These are phyloP conservation scores for Dicerorhinus sumatrensis DNA, from an alignment of 2,113 vertebrate genomes.

Conservation along the genomic window DNA sequence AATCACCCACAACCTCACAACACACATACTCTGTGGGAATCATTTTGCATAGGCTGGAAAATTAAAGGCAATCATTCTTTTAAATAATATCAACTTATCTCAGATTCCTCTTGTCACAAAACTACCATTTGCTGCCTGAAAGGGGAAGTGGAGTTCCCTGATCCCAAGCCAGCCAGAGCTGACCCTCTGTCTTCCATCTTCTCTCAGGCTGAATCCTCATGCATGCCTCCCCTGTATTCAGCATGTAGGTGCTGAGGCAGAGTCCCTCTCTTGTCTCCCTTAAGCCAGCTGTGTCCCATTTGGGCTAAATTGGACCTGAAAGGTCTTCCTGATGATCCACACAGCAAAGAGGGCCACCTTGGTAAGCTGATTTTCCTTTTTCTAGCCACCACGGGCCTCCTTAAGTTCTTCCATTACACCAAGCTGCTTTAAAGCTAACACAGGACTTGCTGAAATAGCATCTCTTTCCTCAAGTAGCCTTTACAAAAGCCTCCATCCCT, in stretches of 20 bases:
- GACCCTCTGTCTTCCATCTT: slow-evolving; percentile 60
- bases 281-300: slow-evolving; percentile 66
- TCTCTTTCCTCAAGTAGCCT: slow-evolving; percentile 61
- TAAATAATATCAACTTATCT: slow-evolving; percentile 39
- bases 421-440: slow-evolving; percentile 37
- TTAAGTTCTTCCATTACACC: not conserved
- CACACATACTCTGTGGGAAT: not conserved
- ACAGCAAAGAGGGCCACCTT: slow-evolving; percentile 61
- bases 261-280: slow-evolving; percentile 65
- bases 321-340: slow-evolving; percentile 66
- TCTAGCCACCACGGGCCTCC: not conserved
- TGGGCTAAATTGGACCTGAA: slow-evolving; percentile 67
- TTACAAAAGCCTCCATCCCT: slow-evolving; percentile 11
- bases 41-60: not conserved
- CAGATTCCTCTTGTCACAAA: not conserved
- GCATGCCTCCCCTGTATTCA: slow-evolving; percentile 76
- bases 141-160: not conserved
- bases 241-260: slow-evolving; percentile 74
- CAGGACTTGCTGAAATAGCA: slow-evolving; percentile 49
- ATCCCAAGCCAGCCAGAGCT: not conserved
- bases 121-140: slow-evolving; percentile 53
- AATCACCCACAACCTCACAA: not conserved
- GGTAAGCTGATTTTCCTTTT: slow-evolving; percentile 70
- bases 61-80: not conserved
- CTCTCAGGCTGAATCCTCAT: slow-evolving; percentile 60